Evolutionary conservation across 2,888 invertebrate species (phyloP).

Genomic region (Ditula angustiorana): DNA sequence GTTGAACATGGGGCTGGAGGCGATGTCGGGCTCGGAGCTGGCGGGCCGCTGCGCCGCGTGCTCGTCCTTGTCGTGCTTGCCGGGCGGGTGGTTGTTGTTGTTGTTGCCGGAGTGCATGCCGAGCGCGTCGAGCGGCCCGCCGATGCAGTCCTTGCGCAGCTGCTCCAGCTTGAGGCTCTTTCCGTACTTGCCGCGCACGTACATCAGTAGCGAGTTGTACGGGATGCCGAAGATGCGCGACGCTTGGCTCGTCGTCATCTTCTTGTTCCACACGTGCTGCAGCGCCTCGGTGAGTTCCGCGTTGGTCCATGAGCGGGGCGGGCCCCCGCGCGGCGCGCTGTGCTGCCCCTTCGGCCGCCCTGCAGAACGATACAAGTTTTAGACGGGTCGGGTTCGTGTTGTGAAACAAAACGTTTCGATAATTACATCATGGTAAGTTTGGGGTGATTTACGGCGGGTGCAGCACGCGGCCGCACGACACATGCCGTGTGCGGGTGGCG

Average conservation of each 20-base stretch:
- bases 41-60: slow-evolving; percentile 85
- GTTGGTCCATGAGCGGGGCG: slow-evolving; percentile 96
- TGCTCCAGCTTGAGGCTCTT: slow-evolving; percentile 95
- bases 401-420: slow-evolving; percentile 62
- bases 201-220: slow-evolving; percentile 97
- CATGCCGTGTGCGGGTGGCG: slow-evolving; percentile 73
- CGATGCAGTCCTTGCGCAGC: slow-evolving; percentile 94
- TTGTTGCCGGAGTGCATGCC: slow-evolving; percentile 87
- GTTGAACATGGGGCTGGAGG: slow-evolving; percentile 89
- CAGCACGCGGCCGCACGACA: slow-evolving; percentile 72
- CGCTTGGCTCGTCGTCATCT: slow-evolving; percentile 97
- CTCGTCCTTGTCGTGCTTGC: slow-evolving; percentile 84
- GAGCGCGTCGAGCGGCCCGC: slow-evolving; percentile 91
- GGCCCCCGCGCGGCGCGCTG: slow-evolving; percentile 95
- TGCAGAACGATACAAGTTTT: slow-evolving; percentile 64
- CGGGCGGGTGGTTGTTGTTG: slow-evolving; percentile 83
- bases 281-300: slow-evolving; percentile 95
- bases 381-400: slow-evolving; percentile 51
- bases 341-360: slow-evolving; percentile 96
- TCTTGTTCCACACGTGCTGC: slow-evolving; percentile 97
- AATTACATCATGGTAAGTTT: slow-evolving; percentile 64
- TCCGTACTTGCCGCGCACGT: slow-evolving; percentile 96
- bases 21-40: slow-evolving; percentile 88
- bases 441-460: slow-evolving; percentile 72
- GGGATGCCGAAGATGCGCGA: slow-evolving; percentile 96